Evolutionary conservation across 2,797 vertebrate genomes (phyloP).

Genomic region (Cirrhinus molitorella): DNA sequence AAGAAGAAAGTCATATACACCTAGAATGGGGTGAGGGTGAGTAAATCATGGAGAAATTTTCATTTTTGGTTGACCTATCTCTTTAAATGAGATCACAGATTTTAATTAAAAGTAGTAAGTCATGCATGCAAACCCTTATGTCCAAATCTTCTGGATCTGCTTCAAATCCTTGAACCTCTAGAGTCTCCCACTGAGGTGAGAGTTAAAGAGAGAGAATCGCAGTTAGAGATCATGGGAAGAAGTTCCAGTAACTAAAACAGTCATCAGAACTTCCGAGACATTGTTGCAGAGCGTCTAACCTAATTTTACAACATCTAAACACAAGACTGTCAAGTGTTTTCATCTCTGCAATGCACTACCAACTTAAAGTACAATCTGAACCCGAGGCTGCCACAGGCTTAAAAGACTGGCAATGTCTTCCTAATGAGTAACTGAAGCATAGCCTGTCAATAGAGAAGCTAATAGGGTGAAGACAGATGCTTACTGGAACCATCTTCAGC

Average conservation of each 20-base stretch:
- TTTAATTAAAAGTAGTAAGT: not conserved
- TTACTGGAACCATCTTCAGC: slow-evolving; percentile 44
- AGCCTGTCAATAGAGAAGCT: slow-evolving; percentile 40
- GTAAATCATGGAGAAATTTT: no score
- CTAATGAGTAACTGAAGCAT: slow-evolving; percentile 31
- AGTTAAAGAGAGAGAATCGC: not conserved
- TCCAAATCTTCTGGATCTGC: slow-evolving; percentile 6
- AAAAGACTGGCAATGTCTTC: not conserved
- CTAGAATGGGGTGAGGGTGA: no score
- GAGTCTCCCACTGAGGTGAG: not conserved
- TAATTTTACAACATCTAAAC: not conserved
- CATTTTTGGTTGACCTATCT: no score
- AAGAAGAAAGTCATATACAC: no score
- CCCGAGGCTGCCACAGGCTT: not conserved
- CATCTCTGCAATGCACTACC: not conserved
- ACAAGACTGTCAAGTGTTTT: not conserved
- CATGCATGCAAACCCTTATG: not conserved
- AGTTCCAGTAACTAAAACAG: no score
- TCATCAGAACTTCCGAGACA: not conserved
- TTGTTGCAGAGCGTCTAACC: not conserved
- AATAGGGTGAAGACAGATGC: slow-evolving; percentile 42
- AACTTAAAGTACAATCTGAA: not conserved
- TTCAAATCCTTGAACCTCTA: not conserved
- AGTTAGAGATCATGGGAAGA: not conserved
- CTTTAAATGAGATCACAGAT: not conserved